Conservation (phyloP, 2,113 vertebrate species). For the Paraplagusia blochii region DNA sequence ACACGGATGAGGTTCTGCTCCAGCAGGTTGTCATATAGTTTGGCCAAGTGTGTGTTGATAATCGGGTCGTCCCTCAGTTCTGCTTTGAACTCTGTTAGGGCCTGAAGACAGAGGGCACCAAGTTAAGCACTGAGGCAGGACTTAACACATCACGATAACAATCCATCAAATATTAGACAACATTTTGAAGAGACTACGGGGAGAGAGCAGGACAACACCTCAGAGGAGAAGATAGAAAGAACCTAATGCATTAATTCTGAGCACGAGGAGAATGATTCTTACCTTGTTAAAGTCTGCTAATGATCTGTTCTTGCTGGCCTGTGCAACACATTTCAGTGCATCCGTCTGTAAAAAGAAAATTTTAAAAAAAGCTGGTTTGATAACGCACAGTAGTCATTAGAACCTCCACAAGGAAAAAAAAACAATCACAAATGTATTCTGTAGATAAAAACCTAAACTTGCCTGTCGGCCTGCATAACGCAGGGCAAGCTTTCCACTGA, state of each 20-base stretch:
- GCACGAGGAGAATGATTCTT: constrained; percentile 38
- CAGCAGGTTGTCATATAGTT: constrained; percentile 95
- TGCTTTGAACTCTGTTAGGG: constrained; percentile 93
- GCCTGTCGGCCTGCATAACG: constrained; percentile 94
- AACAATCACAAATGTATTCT: too few relatives aligned
- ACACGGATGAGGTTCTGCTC: constrained; percentile 98
- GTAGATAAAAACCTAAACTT: constrained; percentile 17
- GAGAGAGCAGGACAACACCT: too few relatives aligned
- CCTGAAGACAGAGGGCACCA: constrained; percentile 66
- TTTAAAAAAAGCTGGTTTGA: neutral
- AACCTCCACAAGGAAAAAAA: too few relatives aligned
- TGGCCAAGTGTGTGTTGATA: constrained; percentile 95
- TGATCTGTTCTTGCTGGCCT: constrained; percentile 97
- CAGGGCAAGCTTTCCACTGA: constrained; percentile 94
- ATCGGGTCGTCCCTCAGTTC: constrained; percentile 97
- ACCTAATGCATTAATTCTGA: neutral
- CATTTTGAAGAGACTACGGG: too few relatives aligned
- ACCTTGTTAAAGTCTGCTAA: constrained; percentile 99
- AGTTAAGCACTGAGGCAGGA: neutral
- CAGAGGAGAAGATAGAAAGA: neutral
- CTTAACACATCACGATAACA: too few relatives aligned
- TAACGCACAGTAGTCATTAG: too few relatives aligned
- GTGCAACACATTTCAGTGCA: constrained; percentile 94
- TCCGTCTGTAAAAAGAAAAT: constrained; percentile 82
- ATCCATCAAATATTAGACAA: too few relatives aligned